These are phyloP conservation scores for Hesperia comma DNA, from an alignment of 2,888 invertebrate species.

Conservation along the genomic window DNA sequence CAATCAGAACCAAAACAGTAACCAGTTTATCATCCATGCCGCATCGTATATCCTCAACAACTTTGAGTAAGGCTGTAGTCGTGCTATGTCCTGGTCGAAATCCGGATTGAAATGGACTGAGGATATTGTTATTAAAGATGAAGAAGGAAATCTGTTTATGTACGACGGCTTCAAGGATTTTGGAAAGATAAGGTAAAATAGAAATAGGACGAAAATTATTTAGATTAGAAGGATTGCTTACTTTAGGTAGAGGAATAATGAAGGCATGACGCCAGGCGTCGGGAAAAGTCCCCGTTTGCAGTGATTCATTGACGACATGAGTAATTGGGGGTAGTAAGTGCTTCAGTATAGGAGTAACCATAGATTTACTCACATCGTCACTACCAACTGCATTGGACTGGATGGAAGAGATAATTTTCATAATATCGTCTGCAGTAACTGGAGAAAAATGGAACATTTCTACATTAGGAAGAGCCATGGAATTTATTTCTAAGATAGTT, in stretches of 20 bases:
- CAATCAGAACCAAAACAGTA: no score
- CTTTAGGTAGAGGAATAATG: no score
- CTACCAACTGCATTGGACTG: background rate
- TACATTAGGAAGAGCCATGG: background rate
- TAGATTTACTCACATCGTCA: background rate
- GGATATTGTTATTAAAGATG: background rate
- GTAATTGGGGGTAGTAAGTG: background rate
- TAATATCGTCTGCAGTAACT: background rate
- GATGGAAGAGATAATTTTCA: background rate
- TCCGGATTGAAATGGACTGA: background rate
- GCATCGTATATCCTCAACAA: no score
- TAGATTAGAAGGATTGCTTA: no score
- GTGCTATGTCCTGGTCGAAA: background rate
- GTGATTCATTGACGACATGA: background rate
- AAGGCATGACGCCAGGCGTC: no score
- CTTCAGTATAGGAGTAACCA: background rate
- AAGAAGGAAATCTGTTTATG: no score
- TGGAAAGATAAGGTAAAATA: no score
- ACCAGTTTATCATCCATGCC: no score
- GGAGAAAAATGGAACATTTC: background rate
- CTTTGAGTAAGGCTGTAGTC: background rate
- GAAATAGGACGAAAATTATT: no score
- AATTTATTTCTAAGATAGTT: background rate
- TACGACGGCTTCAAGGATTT: no score
- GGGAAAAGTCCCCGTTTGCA: background rate